These are phyloP conservation scores for Rhinichthys klamathensis DNA, from an alignment of 2,113 vertebrate species.

Conservation along the genomic window DNA sequence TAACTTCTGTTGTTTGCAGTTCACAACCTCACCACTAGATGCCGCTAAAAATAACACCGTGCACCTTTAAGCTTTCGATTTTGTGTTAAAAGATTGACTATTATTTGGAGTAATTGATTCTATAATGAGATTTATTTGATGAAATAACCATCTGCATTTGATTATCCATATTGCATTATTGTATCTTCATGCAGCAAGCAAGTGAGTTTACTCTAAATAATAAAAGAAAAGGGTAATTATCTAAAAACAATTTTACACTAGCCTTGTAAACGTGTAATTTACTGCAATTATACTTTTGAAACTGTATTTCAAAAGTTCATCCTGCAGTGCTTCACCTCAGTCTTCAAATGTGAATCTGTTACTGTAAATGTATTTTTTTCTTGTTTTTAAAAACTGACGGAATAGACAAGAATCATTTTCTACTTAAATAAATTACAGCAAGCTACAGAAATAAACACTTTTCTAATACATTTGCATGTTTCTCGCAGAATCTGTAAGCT, in stretches of 20 bases:
- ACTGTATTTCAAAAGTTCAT: neutral
- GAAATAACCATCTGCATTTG: no score
- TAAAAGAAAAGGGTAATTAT: neutral
- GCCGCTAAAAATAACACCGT: no score
- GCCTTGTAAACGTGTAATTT: neutral
- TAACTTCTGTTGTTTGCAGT: no score
- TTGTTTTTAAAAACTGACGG: neutral
- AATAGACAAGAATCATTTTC: neutral
- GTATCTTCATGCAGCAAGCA: neutral
- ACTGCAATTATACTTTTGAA: neutral
- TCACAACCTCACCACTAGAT: no score
- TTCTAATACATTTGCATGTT: neutral
- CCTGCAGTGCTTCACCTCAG: neutral
- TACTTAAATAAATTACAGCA: neutral
- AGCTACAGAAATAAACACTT: neutral
- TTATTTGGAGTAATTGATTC: no score
- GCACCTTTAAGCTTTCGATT: no score
- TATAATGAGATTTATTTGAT: no score
- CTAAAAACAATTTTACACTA: neutral
- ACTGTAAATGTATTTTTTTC: neutral
- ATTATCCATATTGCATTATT: no score
- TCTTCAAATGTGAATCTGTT: neutral
- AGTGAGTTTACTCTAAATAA: neutral
- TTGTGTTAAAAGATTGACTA: no score
- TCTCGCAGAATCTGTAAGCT: no score